Conservation (phyloP, 1,140 invertebrate species). For the Bombyx mandarina region DNA sequence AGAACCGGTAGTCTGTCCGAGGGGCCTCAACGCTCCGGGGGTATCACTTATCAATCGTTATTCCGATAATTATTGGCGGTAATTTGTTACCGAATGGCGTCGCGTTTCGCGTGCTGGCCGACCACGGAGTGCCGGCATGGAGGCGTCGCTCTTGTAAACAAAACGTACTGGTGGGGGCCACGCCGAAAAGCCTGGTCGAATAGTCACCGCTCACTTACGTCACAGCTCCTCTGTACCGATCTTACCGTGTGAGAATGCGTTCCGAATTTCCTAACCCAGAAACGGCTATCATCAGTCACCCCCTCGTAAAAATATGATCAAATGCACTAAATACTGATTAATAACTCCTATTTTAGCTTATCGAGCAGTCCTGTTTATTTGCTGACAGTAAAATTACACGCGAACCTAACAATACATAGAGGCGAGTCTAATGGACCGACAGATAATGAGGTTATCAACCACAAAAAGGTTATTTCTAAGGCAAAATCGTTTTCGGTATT, state of each 20-base stretch:
- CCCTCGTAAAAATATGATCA: too few relatives aligned
- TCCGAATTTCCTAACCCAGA: too few relatives aligned
- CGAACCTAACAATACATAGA: too few relatives aligned
- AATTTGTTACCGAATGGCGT: slow-evolving; percentile 19
- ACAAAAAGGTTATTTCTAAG: too few relatives aligned
- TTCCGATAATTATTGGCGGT: slow-evolving; percentile 9
- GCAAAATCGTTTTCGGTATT: too few relatives aligned
- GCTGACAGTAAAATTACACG: too few relatives aligned
- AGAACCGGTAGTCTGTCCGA: slow-evolving; percentile 19
- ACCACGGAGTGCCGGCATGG: slow-evolving; percentile 51
- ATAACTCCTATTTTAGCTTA: too few relatives aligned
- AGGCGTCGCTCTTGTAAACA: slow-evolving; percentile 58
- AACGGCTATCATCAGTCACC: too few relatives aligned
- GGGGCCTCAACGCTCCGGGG: slow-evolving; percentile 23
- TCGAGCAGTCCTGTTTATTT: too few relatives aligned
- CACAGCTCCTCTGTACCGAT: slow-evolving; percentile 26
- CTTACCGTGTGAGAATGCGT: slow-evolving; percentile 1
- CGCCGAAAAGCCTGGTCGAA: slow-evolving; percentile 60
- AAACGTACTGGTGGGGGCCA: slow-evolving; percentile 61
- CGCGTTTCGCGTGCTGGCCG: slow-evolving; percentile 45
- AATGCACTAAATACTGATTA: too few relatives aligned
- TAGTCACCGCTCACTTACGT: slow-evolving; percentile 60
- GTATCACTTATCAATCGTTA: slow-evolving; percentile 37
- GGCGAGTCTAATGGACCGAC: too few relatives aligned
- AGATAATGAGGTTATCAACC: too few relatives aligned